A percentile compares a stretch with the other conserved stretches of the same genome.
Evolutionary conservation across 2,797 vertebrate genomes (phyloP).

Genomic region (Avahi laniger): DNA sequence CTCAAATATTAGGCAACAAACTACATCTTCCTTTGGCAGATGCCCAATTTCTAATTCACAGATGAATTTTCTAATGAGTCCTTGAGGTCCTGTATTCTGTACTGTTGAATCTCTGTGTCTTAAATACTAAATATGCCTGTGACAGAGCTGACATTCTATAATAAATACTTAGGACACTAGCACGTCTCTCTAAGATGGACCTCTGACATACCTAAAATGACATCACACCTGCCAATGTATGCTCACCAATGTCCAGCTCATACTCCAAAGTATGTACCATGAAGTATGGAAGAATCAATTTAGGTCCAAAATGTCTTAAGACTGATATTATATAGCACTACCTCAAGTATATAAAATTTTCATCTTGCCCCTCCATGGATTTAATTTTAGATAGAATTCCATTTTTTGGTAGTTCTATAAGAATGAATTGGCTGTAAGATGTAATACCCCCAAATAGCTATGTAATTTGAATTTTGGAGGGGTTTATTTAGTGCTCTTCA

Average conservation of each 20-base stretch:
- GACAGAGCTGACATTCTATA: neutral
- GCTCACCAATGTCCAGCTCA: neutral
- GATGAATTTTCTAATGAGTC: neutral
- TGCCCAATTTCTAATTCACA: neutral
- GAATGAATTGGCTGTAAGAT: neutral
- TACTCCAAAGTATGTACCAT: neutral
- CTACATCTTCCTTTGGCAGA: neutral
- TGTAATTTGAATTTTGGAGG: neutral
- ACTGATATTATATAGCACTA: neutral
- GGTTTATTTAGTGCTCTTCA: neutral
- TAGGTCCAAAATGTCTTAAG: neutral
- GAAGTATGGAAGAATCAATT: neutral
- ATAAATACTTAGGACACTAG: neutral
- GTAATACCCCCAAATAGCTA: neutral
- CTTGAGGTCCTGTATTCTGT: neutral
- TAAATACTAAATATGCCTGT: neutral
- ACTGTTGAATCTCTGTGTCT: neutral
- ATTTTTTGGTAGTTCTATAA: neutral
- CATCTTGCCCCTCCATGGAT: neutral
- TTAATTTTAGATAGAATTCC: neutral
- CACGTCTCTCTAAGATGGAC: neutral
- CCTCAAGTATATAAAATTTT: neutral
- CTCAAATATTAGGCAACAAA: neutral
- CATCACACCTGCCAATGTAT: neutral
- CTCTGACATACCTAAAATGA: neutral